These are phyloP conservation scores for Brachyhypopomus gauderio DNA, from an alignment of 2,113 vertebrate genomes.

Conservation along the genomic window DNA sequence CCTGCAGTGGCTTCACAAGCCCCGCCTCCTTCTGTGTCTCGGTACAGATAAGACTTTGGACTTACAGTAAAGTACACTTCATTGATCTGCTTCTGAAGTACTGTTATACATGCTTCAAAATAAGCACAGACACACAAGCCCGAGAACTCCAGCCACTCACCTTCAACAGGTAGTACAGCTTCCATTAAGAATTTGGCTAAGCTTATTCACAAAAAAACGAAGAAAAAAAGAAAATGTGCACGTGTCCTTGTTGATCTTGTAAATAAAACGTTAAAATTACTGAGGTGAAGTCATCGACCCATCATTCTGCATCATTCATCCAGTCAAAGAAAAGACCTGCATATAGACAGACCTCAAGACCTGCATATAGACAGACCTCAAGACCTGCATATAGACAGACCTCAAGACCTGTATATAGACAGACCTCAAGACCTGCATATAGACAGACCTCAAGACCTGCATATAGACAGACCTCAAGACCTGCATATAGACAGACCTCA, in stretches of 20 bases:
- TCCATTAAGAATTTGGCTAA: constrained; percentile 33
- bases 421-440: constrained; percentile 18
- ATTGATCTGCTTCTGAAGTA: constrained; percentile 58
- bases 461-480: constrained; percentile 26
- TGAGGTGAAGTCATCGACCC: constrained; percentile 10
- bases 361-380: constrained; percentile 30
- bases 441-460: constrained; percentile 32
- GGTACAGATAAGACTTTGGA: constrained; percentile 22
- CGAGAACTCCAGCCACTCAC: constrained; percentile 48
- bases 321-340: constrained; percentile 9
- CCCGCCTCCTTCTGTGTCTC: constrained; percentile 15
- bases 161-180: constrained; percentile 28
- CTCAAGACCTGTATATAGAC: constrained; percentile 14
- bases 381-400: not conserved
- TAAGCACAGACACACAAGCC: constrained; percentile 61
- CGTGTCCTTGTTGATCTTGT: constrained; percentile 1
- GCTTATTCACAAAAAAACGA: constrained; percentile 16
- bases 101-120: constrained; percentile 67
- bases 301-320: constrained; percentile 15
- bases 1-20: constrained; percentile 32
- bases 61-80: constrained; percentile 79
- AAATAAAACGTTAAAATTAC: constrained; percentile 25
- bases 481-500: constrained; percentile 11
- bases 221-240: constrained; percentile 42
- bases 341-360: not conserved